Conservation (phyloP, 2,113 vertebrate species). For the Misgurnus mizolepis region DNA sequence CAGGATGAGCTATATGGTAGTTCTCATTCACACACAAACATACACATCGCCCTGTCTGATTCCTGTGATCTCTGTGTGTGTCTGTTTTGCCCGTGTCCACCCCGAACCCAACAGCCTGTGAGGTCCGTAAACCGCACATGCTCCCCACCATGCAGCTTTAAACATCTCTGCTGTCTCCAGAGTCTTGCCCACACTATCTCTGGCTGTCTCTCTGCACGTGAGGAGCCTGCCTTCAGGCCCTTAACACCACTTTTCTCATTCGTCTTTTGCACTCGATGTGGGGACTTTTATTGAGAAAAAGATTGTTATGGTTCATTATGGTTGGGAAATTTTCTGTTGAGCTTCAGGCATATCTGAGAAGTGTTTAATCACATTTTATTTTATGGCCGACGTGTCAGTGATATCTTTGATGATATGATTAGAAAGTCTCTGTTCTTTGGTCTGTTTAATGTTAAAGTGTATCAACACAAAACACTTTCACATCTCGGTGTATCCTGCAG, state of each 20-base stretch:
- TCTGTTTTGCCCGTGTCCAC: slow-evolving; percentile 47
- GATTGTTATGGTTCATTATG: slow-evolving; percentile 8
- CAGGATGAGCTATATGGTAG: slow-evolving; percentile 54
- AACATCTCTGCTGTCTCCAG: slow-evolving; percentile 49
- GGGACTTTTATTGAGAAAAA: slow-evolving; percentile 32
- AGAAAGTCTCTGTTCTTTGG: too few species aligned
- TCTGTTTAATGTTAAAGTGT: too few species aligned
- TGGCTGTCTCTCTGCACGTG: slow-evolving; percentile 20
- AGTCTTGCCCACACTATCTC: slow-evolving; percentile 33
- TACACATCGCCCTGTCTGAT: slow-evolving; percentile 16
- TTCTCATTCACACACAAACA: slow-evolving; percentile 23
- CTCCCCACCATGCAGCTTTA: slow-evolving; percentile 35
- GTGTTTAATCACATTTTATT: not conserved
- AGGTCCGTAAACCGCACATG: slow-evolving; percentile 61
- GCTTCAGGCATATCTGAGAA: slow-evolving; percentile 6
- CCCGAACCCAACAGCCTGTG: slow-evolving; percentile 59
- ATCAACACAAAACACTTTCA: too few species aligned
- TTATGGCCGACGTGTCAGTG: slow-evolving; percentile 19
- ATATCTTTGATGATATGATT: not conserved
- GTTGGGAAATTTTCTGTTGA: slow-evolving; percentile 28
- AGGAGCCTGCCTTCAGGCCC: slow-evolving; percentile 39
- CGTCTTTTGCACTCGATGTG: not conserved
- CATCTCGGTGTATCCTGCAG: too few species aligned
- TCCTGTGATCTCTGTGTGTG: slow-evolving; percentile 64
- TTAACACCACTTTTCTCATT: slow-evolving; percentile 14